phyloP scores from a whole-genome alignment of 2,797 vertebrate genomes.

The Ceryle rudis region DNA sequence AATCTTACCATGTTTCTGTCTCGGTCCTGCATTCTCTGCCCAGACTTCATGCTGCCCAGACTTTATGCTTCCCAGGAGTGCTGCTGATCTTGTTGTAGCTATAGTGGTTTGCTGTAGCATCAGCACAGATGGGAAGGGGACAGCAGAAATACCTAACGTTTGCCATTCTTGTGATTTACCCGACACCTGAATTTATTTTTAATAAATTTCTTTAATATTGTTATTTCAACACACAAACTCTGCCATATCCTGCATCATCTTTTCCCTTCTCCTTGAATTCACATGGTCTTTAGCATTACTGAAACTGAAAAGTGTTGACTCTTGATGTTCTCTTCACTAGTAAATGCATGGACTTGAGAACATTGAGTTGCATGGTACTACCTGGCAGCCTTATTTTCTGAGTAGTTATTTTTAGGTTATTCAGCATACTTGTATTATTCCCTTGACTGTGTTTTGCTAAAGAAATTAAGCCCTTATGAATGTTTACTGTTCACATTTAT shows the following conservation, averaged over 20 bases:
- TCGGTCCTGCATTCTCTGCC: neutral
- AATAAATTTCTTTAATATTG: neutral
- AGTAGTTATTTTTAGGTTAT: neutral
- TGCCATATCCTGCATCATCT: neutral
- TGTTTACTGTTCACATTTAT: neutral
- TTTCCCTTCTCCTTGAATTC: neutral
- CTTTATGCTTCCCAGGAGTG: neutral
- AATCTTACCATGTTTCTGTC: neutral
- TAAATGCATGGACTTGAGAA: neutral
- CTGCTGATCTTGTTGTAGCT: neutral
- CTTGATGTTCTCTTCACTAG: neutral
- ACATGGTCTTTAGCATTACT: neutral
- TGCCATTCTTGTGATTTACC: neutral
- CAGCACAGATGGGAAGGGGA: neutral
- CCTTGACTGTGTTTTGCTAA: neutral
- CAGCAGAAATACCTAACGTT: neutral
- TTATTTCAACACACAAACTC: neutral
- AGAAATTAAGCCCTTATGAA: neutral
- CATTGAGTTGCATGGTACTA: neutral
- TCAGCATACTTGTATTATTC: neutral
- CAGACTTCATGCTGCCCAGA: neutral
- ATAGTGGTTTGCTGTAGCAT: neutral
- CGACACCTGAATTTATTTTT: neutral
- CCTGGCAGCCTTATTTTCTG: neutral
- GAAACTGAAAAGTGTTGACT: neutral